phyloP scores from a whole-genome alignment of 2,113 vertebrate genomes.

The Clarias gariepinus region DNA sequence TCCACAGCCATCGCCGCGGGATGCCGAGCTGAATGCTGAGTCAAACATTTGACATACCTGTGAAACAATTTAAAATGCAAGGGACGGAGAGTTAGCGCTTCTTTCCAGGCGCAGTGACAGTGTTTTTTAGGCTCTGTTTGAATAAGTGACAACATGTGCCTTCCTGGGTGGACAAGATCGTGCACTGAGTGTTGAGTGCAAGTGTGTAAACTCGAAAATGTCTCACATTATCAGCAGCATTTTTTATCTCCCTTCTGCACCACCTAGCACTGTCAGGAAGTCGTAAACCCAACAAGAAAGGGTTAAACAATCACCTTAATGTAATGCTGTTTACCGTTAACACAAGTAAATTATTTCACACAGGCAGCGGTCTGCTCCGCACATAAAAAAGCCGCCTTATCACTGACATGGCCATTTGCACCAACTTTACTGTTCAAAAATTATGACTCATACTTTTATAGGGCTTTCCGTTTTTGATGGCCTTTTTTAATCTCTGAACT shows the following conservation, averaged over 20 bases:
- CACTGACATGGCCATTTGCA: slow-evolving; percentile 51
- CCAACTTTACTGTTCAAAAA: slow-evolving; percentile 58
- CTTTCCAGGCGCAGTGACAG: neutral
- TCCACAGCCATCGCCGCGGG: slow-evolving; percentile 45
- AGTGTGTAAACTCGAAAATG: neutral
- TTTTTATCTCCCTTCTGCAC: slow-evolving; percentile 27
- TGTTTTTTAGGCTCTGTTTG: neutral
- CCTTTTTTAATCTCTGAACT: slow-evolving; percentile 65
- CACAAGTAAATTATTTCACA: slow-evolving; percentile 58
- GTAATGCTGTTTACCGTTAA: slow-evolving; percentile 56
- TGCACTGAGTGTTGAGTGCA: neutral
- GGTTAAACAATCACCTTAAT: slow-evolving; percentile 66
- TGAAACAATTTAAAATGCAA: slow-evolving; percentile 55
- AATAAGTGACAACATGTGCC: slow-evolving; percentile 18
- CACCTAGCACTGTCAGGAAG: slow-evolving; percentile 46
- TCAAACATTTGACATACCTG: slow-evolving; percentile 52
- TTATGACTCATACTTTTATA: slow-evolving; percentile 68
- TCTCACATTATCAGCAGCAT: slow-evolving; percentile 8
- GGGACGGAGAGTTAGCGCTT: slow-evolving; percentile 25
- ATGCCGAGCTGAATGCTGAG: slow-evolving; percentile 42
- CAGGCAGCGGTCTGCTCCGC: slow-evolving; percentile 30
- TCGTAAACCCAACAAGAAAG: slow-evolving; percentile 41
- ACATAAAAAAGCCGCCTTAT: slow-evolving; percentile 54
- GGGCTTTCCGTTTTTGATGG: slow-evolving; percentile 60
- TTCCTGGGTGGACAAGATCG: neutral